Evolutionary conservation across 2,797 vertebrate species (phyloP).

Genomic region (Ctenosaura bakeri): DNA sequence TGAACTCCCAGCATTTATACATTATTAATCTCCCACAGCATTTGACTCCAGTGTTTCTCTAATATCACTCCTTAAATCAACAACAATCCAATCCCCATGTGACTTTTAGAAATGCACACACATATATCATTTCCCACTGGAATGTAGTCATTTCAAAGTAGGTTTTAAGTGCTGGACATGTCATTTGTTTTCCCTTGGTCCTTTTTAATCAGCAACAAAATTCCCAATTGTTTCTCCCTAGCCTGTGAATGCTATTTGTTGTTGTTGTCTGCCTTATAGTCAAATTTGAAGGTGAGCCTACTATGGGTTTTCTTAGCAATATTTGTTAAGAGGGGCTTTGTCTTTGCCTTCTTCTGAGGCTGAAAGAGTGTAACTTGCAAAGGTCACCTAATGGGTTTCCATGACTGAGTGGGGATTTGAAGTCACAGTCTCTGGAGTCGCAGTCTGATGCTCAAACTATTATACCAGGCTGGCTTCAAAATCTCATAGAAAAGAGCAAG

Average conservation of each 20-base stretch:
- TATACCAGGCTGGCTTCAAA: neutral
- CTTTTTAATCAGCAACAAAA: constrained; percentile 37
- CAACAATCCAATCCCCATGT: neutral
- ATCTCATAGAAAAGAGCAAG: neutral
- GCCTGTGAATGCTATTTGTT: neutral
- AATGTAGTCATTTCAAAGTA: constrained; percentile 30
- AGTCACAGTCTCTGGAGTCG: no score
- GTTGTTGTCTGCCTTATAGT: no score
- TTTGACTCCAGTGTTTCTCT: constrained; percentile 5
- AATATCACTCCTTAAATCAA: constrained; percentile 8
- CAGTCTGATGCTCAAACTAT: no score
- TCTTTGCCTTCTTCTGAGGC: no score
- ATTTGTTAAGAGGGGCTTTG: no score
- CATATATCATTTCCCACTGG: constrained; percentile 17
- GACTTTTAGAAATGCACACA: constrained; percentile 11
- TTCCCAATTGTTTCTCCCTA: constrained; percentile 5
- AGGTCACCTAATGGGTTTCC: no score
- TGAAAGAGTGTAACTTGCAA: no score
- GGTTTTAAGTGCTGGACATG: constrained; percentile 5
- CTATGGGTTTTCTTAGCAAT: no score
- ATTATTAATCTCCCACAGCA: neutral
- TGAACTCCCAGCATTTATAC: neutral
- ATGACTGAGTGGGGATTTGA: no score
- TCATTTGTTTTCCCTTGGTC: constrained; percentile 29
- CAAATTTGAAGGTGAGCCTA: no score